Base-by-base conservation (phyloP, 2,113 vertebrate genomes). In the mouse (Mus musculus) region DNA sequence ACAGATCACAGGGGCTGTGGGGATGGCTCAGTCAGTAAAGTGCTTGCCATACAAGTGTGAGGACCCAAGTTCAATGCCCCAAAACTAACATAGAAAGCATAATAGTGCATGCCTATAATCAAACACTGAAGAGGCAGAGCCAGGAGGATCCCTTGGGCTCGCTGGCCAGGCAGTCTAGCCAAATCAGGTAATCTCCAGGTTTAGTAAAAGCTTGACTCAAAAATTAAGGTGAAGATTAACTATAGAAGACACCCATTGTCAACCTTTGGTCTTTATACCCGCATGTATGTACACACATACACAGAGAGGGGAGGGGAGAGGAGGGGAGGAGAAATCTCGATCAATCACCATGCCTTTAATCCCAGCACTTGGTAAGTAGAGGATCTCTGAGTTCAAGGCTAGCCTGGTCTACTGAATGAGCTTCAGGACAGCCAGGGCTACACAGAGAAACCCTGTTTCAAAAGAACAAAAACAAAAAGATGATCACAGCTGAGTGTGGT, bases 281-380 rank as follows among this genome's bases (percentile, higher is more conserved):
- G 46, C 73, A 76, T 26, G 24, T 76, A 22, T 24, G 19, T 0
- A 17, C 36, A n/a, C 36, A n/a, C 69, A 36, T 6, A 17, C 46
- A 77, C 7, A 13, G 30, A 4, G 11, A 13, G 1, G 0, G 67
- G 4, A 4, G 4, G 24, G 3, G 20, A 59, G 59, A 24, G 22
- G 24, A 65, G 24, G 1, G 24, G 3, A 9, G 10, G 63, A 65
- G 24, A 28, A 20, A 63, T 1, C 13, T 63, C 1, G 22, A 63
- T 24, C 22, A 8, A 24, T 63, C 61, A 63, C 61, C 22, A 49
- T 49, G 16, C 28, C 16, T 78, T 75, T 42, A 75, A 75, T 75
- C 39, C 22, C 72, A 78, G 8, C 28, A 19, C 28, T 54, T 19
- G 33, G 77, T 19, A 81, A 33, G 78, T 20, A 56, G 36, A 81